phyloP scores from a whole-genome alignment of 1,140 invertebrate species.

The Thaumatotibia leucotreta region DNA sequence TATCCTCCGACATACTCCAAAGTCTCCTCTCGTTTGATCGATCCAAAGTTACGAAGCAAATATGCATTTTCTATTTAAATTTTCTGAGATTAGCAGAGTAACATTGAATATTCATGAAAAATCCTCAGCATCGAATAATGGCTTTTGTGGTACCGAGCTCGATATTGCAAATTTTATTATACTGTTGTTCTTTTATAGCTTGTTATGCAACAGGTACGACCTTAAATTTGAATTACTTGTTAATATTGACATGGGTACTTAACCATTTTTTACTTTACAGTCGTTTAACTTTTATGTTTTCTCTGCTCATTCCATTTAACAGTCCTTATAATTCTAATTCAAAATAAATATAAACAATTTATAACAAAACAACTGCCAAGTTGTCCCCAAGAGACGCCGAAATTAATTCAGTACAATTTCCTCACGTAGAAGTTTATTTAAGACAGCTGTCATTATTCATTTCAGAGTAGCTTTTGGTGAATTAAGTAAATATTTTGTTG shows the following conservation, averaged over 20 bases:
- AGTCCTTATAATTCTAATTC: too few relatives aligned
- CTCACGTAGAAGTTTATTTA: background rate
- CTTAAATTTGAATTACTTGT: background rate
- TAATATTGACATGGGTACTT: too few relatives aligned
- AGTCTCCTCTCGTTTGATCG: background rate
- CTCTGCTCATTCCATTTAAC: too few relatives aligned
- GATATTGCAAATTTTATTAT: background rate
- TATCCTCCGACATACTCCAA: background rate
- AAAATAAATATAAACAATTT: background rate
- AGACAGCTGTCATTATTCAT: background rate
- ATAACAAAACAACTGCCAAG: background rate
- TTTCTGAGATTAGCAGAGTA: background rate
- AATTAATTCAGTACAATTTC: background rate
- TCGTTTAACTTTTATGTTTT: too few relatives aligned
- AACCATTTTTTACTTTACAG: too few relatives aligned
- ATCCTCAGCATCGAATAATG: background rate
- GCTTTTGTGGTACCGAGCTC: background rate
- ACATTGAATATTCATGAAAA: constrained; percentile 8
- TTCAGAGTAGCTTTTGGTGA: background rate
- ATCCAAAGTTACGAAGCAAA: background rate
- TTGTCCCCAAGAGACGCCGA: background rate
- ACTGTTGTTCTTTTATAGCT: background rate
- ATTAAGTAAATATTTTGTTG: background rate
- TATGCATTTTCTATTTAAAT: background rate
- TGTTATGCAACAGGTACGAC: background rate